A percentile compares a stretch with the other conserved stretches of the same genome.
phyloP scores from a whole-genome alignment of 2,888 invertebrate genomes.

The Cephus rjabovi region DNA sequence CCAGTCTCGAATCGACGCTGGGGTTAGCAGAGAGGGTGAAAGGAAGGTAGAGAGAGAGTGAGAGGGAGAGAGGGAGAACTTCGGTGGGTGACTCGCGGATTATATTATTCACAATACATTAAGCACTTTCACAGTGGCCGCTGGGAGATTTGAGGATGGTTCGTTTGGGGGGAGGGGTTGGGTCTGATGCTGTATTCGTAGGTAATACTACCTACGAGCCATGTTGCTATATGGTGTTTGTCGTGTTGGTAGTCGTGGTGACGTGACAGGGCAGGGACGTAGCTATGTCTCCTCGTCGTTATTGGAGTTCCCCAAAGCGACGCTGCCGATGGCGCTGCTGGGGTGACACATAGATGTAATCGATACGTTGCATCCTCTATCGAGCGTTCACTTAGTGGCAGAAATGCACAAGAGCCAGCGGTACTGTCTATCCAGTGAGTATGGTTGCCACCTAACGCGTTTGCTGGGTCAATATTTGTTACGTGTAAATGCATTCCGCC shows the following conservation, averaged over 20 bases:
- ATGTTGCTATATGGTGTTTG: not conserved
- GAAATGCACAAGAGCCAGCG: conserved; percentile 19
- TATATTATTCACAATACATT: conserved; percentile 65
- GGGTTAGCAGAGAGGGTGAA: conserved; percentile 8
- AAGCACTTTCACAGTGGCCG: conserved; percentile 57
- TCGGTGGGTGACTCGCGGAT: conserved; percentile 52
- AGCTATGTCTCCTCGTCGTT: conserved; percentile 13
- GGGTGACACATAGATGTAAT: conserved; percentile 26
- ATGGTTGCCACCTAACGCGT: conserved; percentile 27
- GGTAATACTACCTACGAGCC: not conserved
- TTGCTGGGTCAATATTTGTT: conserved; percentile 37
- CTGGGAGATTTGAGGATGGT: conserved; percentile 42
- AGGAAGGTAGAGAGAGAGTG: not conserved
- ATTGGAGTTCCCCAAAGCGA: conserved; percentile 12
- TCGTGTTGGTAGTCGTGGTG: conserved; percentile 15
- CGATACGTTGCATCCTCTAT: conserved; percentile 28
- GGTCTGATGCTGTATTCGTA: not conserved
- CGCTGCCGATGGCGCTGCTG: not conserved
- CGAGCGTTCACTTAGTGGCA: conserved; percentile 26
- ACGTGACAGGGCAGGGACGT: conserved; percentile 9
- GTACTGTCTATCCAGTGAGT: conserved; percentile 2
- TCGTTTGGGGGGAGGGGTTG: conserved; percentile 4
- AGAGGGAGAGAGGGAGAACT: not conserved
- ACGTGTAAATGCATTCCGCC: conserved; percentile 12
- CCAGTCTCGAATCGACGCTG: conserved; percentile 27